Conservation (phyloP, 1,140 invertebrate genomes). For the Eufriesea mexicana region DNA sequence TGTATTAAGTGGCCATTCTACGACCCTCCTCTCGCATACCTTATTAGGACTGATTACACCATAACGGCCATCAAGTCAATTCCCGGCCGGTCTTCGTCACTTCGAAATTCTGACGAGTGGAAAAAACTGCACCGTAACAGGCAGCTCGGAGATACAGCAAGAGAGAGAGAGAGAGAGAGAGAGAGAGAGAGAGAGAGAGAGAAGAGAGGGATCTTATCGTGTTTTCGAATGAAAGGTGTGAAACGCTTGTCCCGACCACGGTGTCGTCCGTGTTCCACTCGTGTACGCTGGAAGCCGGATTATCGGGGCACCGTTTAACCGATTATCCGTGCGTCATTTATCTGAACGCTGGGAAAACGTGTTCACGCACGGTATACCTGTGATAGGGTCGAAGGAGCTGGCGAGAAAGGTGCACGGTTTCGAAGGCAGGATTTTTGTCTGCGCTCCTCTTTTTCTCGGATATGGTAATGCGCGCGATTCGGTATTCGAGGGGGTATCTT, state of each 20-base stretch:
- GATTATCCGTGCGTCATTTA: constrained; percentile 24
- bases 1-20: constrained; percentile 67
- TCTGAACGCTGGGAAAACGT: constrained; percentile 7
- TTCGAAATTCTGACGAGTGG: constrained; percentile 53
- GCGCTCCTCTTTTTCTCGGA: not conserved
- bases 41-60: constrained; percentile 67
- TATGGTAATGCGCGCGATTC: not conserved
- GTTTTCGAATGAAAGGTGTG: constrained; percentile 57
- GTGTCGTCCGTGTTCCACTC: not conserved
- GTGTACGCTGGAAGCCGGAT: constrained; percentile 32
- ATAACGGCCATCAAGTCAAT: constrained; percentile 59
- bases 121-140: constrained; percentile 53
- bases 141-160: not conserved
- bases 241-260: constrained; percentile 18
- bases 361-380: not conserved
- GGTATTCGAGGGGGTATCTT: not conserved
- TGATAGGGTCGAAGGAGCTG: not conserved
- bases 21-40: constrained; percentile 45
- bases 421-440: not conserved
- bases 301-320: constrained; percentile 35
- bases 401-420: not conserved
- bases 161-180: not conserved
- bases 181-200: not conserved
- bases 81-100: constrained; percentile 36
- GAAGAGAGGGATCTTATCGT: constrained; percentile 23